Evolutionary conservation across 2,797 vertebrate species (phyloP).

Genomic region (Galago senegalensis): DNA sequence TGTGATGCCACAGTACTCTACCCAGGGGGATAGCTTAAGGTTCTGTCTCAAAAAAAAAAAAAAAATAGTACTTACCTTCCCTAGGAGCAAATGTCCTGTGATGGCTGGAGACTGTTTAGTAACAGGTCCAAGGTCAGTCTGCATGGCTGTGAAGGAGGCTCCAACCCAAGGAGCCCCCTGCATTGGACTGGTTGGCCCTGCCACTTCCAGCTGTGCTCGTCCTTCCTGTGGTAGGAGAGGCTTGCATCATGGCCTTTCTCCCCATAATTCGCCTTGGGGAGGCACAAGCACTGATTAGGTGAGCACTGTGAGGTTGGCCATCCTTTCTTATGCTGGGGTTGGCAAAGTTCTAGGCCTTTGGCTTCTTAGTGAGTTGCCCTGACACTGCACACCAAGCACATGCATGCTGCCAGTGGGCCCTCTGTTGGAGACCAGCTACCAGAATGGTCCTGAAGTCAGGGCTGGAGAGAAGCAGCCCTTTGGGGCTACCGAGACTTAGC

Average conservation of each 20-base stretch:
- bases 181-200: background rate
- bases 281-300: background rate
- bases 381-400: background rate
- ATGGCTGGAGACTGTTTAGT: background rate
- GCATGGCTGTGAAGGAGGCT: background rate
- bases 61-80: background rate
- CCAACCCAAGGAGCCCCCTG: background rate
- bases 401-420: background rate
- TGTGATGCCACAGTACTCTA: no score
- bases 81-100: background rate
- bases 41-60: no score
- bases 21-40: no score
- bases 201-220: conserved; percentile 33
- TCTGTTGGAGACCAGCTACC: background rate
- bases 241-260: background rate
- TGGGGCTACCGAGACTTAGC: background rate
- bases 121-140: background rate
- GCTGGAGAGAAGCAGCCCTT: background rate
- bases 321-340: background rate
- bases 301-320: background rate
- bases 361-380: conserved; percentile 17
- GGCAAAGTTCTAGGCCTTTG: background rate
- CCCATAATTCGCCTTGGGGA: background rate
- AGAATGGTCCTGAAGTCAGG: background rate
- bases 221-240: conserved; percentile 16